These are phyloP conservation scores for Harlomillsia oculata DNA, from an alignment of 1,140 invertebrate species.

Conservation along the genomic window DNA sequence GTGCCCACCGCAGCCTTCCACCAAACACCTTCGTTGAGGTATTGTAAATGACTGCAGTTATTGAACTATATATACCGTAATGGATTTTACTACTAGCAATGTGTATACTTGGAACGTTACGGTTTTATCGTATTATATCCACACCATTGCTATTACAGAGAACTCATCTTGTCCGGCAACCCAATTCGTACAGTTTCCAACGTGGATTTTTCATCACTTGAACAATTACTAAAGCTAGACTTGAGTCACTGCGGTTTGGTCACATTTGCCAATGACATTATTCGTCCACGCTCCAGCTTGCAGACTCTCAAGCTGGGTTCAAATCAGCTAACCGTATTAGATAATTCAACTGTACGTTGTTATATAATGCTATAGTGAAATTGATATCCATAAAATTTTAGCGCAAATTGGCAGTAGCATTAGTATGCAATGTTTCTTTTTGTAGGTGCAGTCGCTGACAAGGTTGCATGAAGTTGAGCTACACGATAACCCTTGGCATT, in stretches of 20 bases:
- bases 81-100: no score
- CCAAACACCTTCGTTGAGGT: constrained; percentile 59
- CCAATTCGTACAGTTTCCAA: constrained; percentile 66
- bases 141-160: no score
- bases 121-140: no score
- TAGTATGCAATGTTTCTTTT: constrained; percentile 23
- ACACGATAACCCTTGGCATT: constrained; percentile 84
- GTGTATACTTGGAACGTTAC: no score
- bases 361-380: background rate
- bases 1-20: constrained; percentile 68
- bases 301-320: constrained; percentile 70
- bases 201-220: constrained; percentile 61
- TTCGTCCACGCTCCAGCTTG: constrained; percentile 63
- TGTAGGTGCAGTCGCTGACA: constrained; percentile 35
- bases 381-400: background rate
- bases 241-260: constrained; percentile 69
- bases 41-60: no score
- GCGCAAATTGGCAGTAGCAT: background rate
- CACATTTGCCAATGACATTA: constrained; percentile 63
- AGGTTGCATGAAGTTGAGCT: constrained; percentile 71
- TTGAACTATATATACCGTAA: no score
- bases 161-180: constrained; percentile 67
- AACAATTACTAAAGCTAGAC: constrained; percentile 70
- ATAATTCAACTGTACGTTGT: constrained; percentile 29
- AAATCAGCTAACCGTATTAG: constrained; percentile 63